These are phyloP conservation scores for Eurystomus gularis DNA, from an alignment of 2,113 vertebrate species.

Conservation along the genomic window DNA sequence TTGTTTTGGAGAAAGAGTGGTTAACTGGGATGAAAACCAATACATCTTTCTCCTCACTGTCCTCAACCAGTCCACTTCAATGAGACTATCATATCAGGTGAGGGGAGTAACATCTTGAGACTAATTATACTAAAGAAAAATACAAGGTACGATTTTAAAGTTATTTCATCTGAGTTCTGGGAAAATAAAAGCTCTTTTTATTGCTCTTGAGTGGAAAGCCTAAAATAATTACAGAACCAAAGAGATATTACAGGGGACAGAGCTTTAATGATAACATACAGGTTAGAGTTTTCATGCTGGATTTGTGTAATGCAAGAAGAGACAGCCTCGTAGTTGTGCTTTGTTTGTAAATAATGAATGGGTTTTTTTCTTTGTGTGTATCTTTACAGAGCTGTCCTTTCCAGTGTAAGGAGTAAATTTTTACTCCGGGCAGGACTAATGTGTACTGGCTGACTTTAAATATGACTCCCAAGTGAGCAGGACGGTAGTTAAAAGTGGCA, in stretches of 20 bases:
- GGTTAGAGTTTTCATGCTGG: background rate
- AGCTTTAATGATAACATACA: background rate
- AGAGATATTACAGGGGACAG: background rate
- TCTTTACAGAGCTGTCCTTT: constrained; percentile 66
- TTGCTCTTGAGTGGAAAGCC: constrained; percentile 24
- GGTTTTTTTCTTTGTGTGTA: constrained; percentile 14
- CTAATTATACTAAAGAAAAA: background rate
- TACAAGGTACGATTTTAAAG: constrained; percentile 7
- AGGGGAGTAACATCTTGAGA: background rate
- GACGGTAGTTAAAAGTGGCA: constrained; percentile 64
- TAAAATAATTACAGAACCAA: constrained; percentile 63
- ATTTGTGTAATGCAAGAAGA: constrained; percentile 1
- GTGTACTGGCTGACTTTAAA: constrained; percentile 67
- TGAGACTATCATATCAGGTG: background rate
- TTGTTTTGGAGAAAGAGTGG: constrained; percentile 40
- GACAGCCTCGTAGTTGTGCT: background rate
- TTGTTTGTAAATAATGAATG: constrained; percentile 69
- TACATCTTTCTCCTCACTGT: background rate
- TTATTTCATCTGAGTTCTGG: constrained; percentile 3
- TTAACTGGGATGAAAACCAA: constrained; percentile 28
- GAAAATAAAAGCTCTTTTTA: constrained; percentile 42
- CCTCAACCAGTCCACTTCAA: background rate
- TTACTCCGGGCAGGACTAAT: constrained; percentile 65
- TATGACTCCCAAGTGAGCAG: constrained; percentile 58
- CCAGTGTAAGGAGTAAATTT: constrained; percentile 60